These are phyloP conservation scores for Drosophila longiperda DNA, from an alignment of 2,888 invertebrate genomes.

Conservation along the genomic window DNA sequence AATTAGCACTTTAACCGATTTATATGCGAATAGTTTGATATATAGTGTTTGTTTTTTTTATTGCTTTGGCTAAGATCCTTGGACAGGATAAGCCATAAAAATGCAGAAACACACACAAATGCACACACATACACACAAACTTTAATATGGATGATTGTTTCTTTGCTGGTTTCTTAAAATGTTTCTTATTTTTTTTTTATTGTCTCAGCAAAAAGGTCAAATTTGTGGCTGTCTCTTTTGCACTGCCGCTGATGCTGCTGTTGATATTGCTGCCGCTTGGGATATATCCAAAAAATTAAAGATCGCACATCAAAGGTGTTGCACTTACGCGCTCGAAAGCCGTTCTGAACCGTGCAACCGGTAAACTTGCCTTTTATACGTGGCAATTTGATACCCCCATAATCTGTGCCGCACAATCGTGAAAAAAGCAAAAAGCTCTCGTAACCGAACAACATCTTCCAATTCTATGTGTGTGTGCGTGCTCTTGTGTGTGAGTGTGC, in stretches of 20 bases:
- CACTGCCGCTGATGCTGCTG: slow-evolving; percentile 51
- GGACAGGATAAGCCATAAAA: slow-evolving; percentile 49
- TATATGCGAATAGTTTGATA: slow-evolving; percentile 34
- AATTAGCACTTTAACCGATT: slow-evolving; percentile 34
- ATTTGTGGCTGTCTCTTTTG: slow-evolving; percentile 61
- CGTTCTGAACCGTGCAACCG: slow-evolving; percentile 95
- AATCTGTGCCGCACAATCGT: slow-evolving; percentile 67
- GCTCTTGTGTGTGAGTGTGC: slow-evolving; percentile 40
- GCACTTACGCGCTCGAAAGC: slow-evolving; percentile 97
- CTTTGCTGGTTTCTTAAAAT: slow-evolving; percentile 17
- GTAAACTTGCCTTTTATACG: slow-evolving; percentile 86
- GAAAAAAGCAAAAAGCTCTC: slow-evolving; percentile 60
- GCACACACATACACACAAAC: slow-evolving; percentile 45
- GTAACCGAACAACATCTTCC: slow-evolving; percentile 33
- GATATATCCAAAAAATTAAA: slow-evolving; percentile 68
- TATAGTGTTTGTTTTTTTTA: slow-evolving; percentile 3
- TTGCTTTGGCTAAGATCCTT: slow-evolving; percentile 50
- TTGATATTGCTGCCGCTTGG: slow-evolving; percentile 49
- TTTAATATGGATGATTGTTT: slow-evolving; percentile 42
- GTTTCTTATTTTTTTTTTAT: slow-evolving; percentile 27
- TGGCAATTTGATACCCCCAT: slow-evolving; percentile 85
- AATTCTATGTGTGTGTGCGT: slow-evolving; percentile 17
- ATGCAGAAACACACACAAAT: slow-evolving; percentile 18
- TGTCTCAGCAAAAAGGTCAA: slow-evolving; percentile 70
- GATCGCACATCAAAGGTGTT: slow-evolving; percentile 85